Evolutionary conservation across 2,888 invertebrate species (phyloP), one percentile per base, ranked within the genome.

Genomic region (Chesias legatella): DNA sequence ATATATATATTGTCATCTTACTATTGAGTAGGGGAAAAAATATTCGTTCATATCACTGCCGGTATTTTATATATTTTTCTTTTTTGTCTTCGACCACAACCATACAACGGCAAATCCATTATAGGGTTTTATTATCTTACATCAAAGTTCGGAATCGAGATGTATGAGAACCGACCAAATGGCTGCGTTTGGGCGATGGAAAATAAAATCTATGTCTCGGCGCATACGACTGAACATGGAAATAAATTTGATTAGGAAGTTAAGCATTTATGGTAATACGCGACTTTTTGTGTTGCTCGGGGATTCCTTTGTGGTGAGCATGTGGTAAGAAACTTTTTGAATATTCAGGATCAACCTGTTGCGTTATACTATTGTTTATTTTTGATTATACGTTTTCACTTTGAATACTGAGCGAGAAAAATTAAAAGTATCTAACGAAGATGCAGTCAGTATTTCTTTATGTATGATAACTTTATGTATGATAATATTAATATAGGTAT

Each of bases 111-210:
- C 67, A 68, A 77, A 80, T 78, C 74, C 78, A 81, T 82, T 83
- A 81, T 74, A 77, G 68, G 67, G 67, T 79, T 82, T 81, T 82
- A 82, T 81, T 79, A 81, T 79, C 77, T 78, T 63, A 67, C 71
- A 77, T 81, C 73, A 81, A 79, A 75, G 73, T 74, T 75, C 55
- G 65, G 63, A 76, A 73, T 81, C 67, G 76, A 5, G 13, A 17
- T 3, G 13, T 73, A 72, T 69, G 71, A 63, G 71, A 67, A 66
- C 63, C 51, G 46, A 42, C 50, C 45, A 49, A 58, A 53, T 54
- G 53, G 48, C 46, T 36, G 32, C 43, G 39, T 50, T 38, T 36
- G 30, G 23, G 31, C 49, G 33, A 58, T 56, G 54, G 34, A 75
- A 81, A 77, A 67, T 47, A 50, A 64, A 49, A 58, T 72, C 65